Percentiles rank a stretch among this genome's conserved stretches.
These are phyloP conservation scores for Dryobotodes eremita DNA, from an alignment of 2,888 invertebrate species.

Conservation along the genomic window DNA sequence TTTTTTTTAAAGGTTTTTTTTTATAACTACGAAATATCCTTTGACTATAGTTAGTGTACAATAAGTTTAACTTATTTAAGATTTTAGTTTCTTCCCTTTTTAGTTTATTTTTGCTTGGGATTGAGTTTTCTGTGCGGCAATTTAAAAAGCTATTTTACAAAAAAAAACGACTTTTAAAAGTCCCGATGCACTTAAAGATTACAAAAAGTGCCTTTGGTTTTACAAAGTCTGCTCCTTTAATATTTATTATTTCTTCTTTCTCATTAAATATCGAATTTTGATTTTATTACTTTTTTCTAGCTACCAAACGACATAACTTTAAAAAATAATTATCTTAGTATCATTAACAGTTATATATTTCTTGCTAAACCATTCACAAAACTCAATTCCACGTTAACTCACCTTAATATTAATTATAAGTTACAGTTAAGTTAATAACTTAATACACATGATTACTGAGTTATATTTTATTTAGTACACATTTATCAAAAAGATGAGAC, in stretches of 20 bases:
- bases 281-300: too few species aligned
- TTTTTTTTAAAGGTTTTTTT: slow-evolving; percentile 64
- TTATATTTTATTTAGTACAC: slow-evolving; percentile 35
- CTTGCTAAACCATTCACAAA: slow-evolving; percentile 2
- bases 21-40: slow-evolving; percentile 63
- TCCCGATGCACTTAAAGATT: too few species aligned
- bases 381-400: slow-evolving; percentile 23
- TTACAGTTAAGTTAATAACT: slow-evolving; percentile 43
- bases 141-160: not conserved
- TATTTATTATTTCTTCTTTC: too few species aligned
- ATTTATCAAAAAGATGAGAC: not conserved
- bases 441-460: slow-evolving; percentile 5
- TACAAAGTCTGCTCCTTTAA: too few species aligned
- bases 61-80: slow-evolving; percentile 63
- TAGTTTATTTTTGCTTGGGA: slow-evolving; percentile 24
- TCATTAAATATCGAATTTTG: too few species aligned
- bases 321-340: too few species aligned
- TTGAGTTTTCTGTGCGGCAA: slow-evolving; percentile 41
- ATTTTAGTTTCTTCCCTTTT: slow-evolving; percentile 39
- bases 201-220: too few species aligned
- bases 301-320: too few species aligned
- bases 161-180: too few species aligned
- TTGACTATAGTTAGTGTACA: slow-evolving; percentile 61
- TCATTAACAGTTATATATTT: too few species aligned
- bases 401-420: slow-evolving; percentile 46